phyloP scores from a whole-genome alignment of 2,888 invertebrate species.

The Nomada goodeniana region DNA sequence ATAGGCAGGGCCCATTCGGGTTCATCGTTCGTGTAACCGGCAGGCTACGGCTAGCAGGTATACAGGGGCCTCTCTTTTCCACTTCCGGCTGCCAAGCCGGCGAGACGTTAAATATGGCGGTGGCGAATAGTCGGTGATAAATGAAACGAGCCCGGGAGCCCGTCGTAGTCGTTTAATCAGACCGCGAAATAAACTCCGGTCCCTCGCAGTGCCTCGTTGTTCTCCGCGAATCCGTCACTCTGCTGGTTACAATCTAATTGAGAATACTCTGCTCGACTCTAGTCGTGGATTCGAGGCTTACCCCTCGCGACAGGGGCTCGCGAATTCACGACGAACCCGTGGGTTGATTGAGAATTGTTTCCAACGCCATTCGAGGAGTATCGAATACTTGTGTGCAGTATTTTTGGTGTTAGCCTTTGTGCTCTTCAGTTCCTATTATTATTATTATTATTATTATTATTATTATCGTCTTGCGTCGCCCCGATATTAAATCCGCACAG shows the following conservation, averaged over 20 bases:
- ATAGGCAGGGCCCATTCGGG: conserved; percentile 68
- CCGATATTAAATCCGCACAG: too few relatives aligned
- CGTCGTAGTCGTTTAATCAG: conserved; percentile 36
- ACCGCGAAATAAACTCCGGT: conserved; percentile 37
- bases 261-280: neutral
- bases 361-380: neutral
- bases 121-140: conserved; percentile 41
- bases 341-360: too few relatives aligned
- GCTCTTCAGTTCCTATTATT: too few relatives aligned
- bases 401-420: too few relatives aligned
- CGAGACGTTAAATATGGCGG: conserved; percentile 42
- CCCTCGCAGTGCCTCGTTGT: neutral
- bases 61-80: neutral
- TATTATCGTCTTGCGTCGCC: too few relatives aligned
- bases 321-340: too few relatives aligned
- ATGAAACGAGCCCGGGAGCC: conserved; percentile 34
- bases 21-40: conserved; percentile 70
- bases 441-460: too few relatives aligned
- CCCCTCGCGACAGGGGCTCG: too few relatives aligned
- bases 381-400: neutral
- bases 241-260: conserved; percentile 16
- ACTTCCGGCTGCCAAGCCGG: neutral
- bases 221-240: conserved; percentile 16
- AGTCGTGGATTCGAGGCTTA: neutral
- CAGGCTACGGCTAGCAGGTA: conserved; percentile 21